Percentiles rank a stretch among this genome's conserved stretches.
Evolutionary conservation across 1,140 invertebrate species (phyloP).

Genomic region (Meteorus sp.): DNA sequence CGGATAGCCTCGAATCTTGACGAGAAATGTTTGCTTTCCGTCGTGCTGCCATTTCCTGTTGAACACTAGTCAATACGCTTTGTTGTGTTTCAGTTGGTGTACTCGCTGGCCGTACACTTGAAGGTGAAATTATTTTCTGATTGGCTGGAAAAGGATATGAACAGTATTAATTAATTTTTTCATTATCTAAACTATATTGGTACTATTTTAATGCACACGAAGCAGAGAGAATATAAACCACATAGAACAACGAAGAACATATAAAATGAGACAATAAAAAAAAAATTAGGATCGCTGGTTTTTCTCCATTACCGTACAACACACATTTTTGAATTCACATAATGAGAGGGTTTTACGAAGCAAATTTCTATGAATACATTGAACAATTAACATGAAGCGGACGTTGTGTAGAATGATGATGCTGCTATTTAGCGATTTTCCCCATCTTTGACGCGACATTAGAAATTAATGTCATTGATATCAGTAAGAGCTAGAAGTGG

Average conservation of each 20-base stretch:
- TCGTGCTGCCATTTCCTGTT: constrained; percentile 63
- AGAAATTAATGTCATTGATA: too few species aligned
- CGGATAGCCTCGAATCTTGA: constrained; percentile 80
- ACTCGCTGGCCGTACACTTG: constrained; percentile 39
- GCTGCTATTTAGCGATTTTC: too few species aligned
- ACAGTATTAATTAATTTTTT: constrained; percentile 21
- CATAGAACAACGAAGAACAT: not conserved
- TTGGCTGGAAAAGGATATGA: constrained; percentile 44
- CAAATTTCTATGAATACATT: not conserved
- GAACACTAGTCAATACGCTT: constrained; percentile 59
- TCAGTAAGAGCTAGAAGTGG: too few species aligned
- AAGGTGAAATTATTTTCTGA: constrained; percentile 45
- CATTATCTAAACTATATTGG: too few species aligned
- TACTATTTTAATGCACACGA: too few species aligned
- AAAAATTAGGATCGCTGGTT: not conserved
- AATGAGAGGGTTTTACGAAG: too few species aligned
- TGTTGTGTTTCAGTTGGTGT: constrained; percentile 58
- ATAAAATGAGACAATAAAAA: not conserved
- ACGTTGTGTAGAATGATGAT: not conserved
- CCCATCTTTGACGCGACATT: too few species aligned
- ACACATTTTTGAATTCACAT: too few species aligned
- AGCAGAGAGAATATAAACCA: not conserved
- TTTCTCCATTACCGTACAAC: too few species aligned
- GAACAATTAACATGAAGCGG: constrained; percentile 15
- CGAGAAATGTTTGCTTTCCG: constrained; percentile 65